Evolutionary conservation across 2,113 vertebrate genomes (phyloP).

Genomic region (Loxodonta africana): DNA sequence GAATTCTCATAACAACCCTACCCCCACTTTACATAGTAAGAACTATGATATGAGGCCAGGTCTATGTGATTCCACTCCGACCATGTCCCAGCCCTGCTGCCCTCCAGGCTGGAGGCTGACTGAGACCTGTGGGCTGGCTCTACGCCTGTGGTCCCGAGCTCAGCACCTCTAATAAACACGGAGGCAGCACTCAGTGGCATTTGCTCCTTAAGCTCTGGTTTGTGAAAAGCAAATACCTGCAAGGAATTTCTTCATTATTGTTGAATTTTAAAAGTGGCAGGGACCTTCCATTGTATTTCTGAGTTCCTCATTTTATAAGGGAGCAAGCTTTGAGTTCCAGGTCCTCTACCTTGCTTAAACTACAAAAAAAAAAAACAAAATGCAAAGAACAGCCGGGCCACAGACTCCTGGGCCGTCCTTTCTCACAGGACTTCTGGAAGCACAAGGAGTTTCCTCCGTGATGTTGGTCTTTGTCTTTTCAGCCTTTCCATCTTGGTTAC

Average conservation of each 20-base stretch:
- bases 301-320: background rate
- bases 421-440: background rate
- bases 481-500: background rate
- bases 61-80: background rate
- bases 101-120: background rate
- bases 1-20: fast-evolving
- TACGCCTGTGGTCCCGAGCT: background rate
- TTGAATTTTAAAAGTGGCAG: background rate
- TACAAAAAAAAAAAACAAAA: background rate
- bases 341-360: background rate
- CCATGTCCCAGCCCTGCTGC: no score
- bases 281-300: background rate
- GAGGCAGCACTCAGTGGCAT: fast-evolving
- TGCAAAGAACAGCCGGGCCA: background rate
- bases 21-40: background rate
- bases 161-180: background rate
- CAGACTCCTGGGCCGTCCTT: background rate
- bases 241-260: background rate
- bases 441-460: background rate
- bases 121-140: background rate
- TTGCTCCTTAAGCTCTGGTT: background rate
- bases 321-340: background rate
- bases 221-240: background rate
- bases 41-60: background rate
- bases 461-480: background rate